A percentile compares a stretch with the other conserved stretches of the same genome.
Conservation (phyloP, 92 coral and sea anemone genomes). For the Ricordea florida region DNA sequence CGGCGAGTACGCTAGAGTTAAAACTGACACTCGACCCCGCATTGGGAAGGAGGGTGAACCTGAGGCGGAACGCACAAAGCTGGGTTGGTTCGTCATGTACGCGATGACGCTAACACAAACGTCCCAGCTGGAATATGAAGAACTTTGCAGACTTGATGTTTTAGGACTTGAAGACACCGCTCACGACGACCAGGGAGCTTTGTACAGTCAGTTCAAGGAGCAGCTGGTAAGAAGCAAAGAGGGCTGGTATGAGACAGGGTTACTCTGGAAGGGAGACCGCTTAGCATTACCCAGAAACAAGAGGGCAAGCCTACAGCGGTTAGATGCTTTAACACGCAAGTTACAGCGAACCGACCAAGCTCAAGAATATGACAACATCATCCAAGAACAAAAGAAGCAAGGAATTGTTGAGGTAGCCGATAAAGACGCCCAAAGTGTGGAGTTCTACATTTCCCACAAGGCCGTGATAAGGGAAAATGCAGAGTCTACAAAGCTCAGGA, state of each 20-base stretch:
- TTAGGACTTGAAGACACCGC: conserved; percentile 12
- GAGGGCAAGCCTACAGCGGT: background rate
- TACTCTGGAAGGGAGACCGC: conserved; percentile 13
- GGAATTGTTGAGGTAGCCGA: conserved; percentile 7
- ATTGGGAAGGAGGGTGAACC: too few species aligned
- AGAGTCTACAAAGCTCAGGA: background rate
- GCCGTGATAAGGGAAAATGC: conserved; percentile 1
- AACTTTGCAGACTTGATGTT: conserved; percentile 2
- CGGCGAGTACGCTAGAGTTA: too few species aligned
- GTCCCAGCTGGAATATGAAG: background rate
- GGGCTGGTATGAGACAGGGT: conserved; percentile 24
- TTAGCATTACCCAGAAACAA: background rate
- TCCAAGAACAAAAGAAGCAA: background rate
- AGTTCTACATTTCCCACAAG: conserved; percentile 21
- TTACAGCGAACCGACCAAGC: background rate
- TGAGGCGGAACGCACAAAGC: too few species aligned
- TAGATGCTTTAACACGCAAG: too few species aligned
- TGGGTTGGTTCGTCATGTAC: too few species aligned
- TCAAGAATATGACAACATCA: background rate
- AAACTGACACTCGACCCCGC: too few species aligned
- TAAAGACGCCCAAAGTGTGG: background rate
- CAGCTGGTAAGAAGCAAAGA: conserved; percentile 10
- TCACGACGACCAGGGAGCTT: background rate
- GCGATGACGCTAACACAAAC: too few species aligned
- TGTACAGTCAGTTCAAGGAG: conserved; percentile 12